A percentile compares a stretch with the other conserved stretches of the same genome.
phyloP scores from a whole-genome alignment of 2,797 vertebrate species.

The Streptopelia turtur region DNA sequence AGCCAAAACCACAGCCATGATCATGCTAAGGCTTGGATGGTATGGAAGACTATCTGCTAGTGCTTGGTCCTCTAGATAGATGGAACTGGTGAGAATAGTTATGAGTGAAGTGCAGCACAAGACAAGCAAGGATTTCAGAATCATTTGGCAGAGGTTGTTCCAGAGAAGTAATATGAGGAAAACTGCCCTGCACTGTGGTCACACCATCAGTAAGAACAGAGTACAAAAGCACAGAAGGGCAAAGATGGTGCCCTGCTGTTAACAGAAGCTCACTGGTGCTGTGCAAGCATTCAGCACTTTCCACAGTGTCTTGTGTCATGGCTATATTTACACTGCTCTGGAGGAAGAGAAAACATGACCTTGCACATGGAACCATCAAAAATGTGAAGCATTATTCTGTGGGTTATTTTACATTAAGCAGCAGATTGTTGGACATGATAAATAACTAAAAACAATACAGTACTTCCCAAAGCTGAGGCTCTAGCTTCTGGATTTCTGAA shows the following conservation, averaged over 20 bases:
- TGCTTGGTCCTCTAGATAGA: neutral
- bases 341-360: neutral
- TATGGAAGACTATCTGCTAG: neutral
- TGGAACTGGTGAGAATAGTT: neutral
- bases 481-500: neutral
- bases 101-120: neutral
- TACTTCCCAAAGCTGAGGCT: neutral
- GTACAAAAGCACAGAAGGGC: neutral
- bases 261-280: neutral
- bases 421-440: neutral
- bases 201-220: neutral
- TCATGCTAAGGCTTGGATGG: neutral
- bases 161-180: neutral
- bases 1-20: neutral
- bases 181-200: fast-evolving
- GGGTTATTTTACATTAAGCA: neutral
- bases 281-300: neutral
- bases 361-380: neutral
- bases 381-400: neutral
- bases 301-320: neutral
- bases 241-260: neutral
- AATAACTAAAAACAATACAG: neutral
- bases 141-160: neutral
- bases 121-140: neutral
- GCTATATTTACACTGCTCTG: neutral